A percentile compares a stretch with the other conserved stretches of the same genome.
Evolutionary conservation across 2,888 invertebrate genomes (phyloP).

Genomic region (Nymphalis polychloros): DNA sequence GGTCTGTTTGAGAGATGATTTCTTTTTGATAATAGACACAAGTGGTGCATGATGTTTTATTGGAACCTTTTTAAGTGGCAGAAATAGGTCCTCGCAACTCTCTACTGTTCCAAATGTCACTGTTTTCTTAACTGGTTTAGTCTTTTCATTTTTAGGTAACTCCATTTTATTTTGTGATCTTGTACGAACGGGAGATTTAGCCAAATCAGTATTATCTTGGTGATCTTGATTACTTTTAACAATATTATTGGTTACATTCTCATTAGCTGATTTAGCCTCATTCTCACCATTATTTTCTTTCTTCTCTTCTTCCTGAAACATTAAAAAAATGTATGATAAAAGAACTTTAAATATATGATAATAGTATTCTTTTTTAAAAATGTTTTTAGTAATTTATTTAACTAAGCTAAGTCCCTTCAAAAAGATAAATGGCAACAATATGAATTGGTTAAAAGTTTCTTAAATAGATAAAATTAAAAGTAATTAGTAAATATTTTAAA

Average conservation of each 20-base stretch:
- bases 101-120: conserved; percentile 85
- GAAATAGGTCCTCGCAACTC: conserved; percentile 83
- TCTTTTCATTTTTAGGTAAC: conserved; percentile 66
- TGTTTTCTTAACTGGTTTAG: conserved; percentile 82
- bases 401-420: too few relatives aligned
- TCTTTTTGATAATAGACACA: conserved; percentile 84
- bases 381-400: neutral
- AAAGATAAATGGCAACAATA: too few relatives aligned
- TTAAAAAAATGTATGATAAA: conserved; percentile 20
- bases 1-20: conserved; percentile 80
- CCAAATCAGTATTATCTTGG: conserved; percentile 53
- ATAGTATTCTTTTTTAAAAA: neutral
- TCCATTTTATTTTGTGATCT: conserved; percentile 80
- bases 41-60: conserved; percentile 83
- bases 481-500: too few relatives aligned
- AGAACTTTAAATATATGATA: neutral
- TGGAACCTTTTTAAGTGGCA: conserved; percentile 80
- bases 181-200: conserved; percentile 73
- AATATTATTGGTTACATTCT: conserved; percentile 54
- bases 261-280: conserved; percentile 57
- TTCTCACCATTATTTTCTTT: conserved; percentile 75
- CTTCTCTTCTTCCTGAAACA: conserved; percentile 78
- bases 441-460: too few relatives aligned
- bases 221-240: conserved; percentile 52
- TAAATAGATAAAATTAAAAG: too few relatives aligned